Evolutionary conservation across 2,888 invertebrate species (phyloP).

Genomic region (Cerastis rubricosa): DNA sequence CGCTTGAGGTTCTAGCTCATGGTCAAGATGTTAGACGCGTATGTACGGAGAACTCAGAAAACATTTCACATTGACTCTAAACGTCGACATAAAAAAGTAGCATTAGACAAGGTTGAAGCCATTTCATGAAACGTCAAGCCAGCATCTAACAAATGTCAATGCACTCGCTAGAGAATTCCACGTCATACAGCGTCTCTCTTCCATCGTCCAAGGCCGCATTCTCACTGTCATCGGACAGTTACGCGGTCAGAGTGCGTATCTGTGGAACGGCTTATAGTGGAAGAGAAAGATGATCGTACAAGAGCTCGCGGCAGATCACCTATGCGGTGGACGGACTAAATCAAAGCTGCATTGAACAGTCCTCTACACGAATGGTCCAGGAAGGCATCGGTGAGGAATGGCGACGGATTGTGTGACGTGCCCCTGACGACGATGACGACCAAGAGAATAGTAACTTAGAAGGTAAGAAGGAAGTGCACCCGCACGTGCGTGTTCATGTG

Average conservation of each 20-base stretch:
- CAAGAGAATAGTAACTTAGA: not conserved
- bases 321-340: not conserved
- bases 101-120: not conserved
- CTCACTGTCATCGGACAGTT: not conserved
- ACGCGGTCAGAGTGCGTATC: no score
- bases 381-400: not conserved
- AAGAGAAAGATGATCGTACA: not conserved
- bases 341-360: not conserved
- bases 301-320: not conserved
- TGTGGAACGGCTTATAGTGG: no score
- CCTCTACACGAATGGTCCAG: not conserved
- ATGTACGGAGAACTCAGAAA: no score
- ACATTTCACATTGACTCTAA: no score
- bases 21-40: not conserved
- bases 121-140: not conserved
- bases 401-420: not conserved
- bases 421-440: not conserved
- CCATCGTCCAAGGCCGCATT: not conserved
- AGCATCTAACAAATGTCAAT: not conserved
- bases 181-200: not conserved
- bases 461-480: not conserved
- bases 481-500: no score
- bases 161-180: no score
- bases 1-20: no score
- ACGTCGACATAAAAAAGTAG: not conserved